Percentiles rank a stretch among this genome's conserved stretches.
These are phyloP conservation scores for Myioborus melanocephalus DNA, from an alignment of 2,797 vertebrate species.

Conservation along the genomic window DNA sequence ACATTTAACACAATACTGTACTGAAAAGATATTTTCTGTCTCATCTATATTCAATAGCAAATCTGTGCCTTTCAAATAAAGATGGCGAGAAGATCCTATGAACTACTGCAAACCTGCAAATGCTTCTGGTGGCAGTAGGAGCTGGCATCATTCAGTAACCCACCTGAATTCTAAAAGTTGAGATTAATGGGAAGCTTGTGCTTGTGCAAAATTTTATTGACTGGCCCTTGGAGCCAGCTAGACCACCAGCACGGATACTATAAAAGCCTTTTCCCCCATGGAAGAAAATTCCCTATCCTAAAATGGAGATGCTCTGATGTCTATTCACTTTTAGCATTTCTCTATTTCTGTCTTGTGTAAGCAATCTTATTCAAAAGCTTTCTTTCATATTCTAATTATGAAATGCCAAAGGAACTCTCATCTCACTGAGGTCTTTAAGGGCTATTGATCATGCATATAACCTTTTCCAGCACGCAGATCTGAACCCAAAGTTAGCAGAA, in stretches of 20 bases:
- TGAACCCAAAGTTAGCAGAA: neutral
- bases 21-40: neutral
- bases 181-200: neutral
- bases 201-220: neutral
- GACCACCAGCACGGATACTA: neutral
- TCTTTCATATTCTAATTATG: neutral
- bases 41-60: neutral
- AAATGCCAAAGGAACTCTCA: neutral
- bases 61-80: neutral
- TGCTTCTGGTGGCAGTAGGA: neutral
- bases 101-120: neutral
- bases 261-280: neutral
- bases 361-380: neutral
- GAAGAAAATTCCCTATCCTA: neutral
- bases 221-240: neutral
- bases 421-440: neutral
- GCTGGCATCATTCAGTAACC: neutral
- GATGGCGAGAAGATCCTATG: neutral
- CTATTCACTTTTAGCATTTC: neutral
- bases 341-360: neutral
- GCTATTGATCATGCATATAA: neutral
- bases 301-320: neutral
- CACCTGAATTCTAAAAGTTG: neutral
- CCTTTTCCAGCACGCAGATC: neutral
- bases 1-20: neutral